Evolutionary conservation across 2,113 vertebrate species (phyloP).

Genomic region (Takifugu flavidus): DNA sequence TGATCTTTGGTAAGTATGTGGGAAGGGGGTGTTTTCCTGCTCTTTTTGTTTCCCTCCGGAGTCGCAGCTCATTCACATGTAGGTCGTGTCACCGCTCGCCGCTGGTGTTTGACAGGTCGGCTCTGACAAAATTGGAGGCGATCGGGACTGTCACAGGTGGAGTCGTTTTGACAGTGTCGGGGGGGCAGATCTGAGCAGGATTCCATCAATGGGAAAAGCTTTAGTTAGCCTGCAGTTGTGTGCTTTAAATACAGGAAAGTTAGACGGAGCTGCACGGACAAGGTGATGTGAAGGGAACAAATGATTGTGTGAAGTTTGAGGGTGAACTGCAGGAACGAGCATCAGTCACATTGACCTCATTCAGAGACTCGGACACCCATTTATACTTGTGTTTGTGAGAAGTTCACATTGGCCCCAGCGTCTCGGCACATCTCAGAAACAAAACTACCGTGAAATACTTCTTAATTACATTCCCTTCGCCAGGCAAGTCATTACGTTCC

Average conservation of each 20-base stretch:
- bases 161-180: conserved; percentile 37
- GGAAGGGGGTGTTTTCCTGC: conserved; percentile 2
- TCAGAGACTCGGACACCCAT: conserved; percentile 37
- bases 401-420: conserved; percentile 24
- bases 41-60: neutral
- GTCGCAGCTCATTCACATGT: conserved; percentile 36
- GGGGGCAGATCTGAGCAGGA: conserved; percentile 23
- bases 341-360: conserved; percentile 53
- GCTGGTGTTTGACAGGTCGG: conserved; percentile 53
- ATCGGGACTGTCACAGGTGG: conserved; percentile 60
- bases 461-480: conserved; percentile 8
- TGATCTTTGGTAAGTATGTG: conserved; percentile 43
- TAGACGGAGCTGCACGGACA: conserved; percentile 14
- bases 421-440: neutral
- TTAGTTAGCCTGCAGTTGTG: neutral
- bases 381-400: conserved; percentile 6
- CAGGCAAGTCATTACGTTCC: conserved; percentile 33
- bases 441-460: conserved; percentile 26
- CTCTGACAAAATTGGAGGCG: conserved; percentile 55
- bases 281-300: conserved; percentile 27
- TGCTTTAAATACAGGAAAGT: conserved; percentile 23
- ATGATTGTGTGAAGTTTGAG: conserved; percentile 32
- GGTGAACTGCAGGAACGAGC: conserved; percentile 37
- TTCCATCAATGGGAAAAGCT: conserved; percentile 13
- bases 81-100: conserved; percentile 40